Conservation (phyloP, 2,888 invertebrate species). For the Meteorus colon region DNA sequence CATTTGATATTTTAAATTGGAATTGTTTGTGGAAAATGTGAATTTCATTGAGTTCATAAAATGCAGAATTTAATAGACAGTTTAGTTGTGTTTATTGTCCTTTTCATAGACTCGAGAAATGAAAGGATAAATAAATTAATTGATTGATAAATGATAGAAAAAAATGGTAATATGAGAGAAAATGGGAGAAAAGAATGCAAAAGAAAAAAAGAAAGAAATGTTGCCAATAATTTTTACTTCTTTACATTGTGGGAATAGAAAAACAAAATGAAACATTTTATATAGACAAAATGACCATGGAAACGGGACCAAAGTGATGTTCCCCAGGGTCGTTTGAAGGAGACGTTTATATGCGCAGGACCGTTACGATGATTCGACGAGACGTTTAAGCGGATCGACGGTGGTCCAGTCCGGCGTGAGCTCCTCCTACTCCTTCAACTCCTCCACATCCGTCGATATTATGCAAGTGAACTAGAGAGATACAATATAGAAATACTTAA, state of each 20-base stretch:
- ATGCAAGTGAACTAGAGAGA: slow-evolving; percentile 55
- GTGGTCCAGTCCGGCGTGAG: slow-evolving; percentile 36
- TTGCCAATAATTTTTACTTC: not conserved
- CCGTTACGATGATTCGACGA: slow-evolving; percentile 46
- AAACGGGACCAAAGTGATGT: slow-evolving; percentile 16
- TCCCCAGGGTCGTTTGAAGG: slow-evolving; percentile 33
- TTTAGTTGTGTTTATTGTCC: too few species aligned
- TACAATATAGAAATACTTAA: slow-evolving; percentile 35
- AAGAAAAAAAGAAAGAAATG: not conserved
- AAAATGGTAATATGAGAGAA: not conserved
- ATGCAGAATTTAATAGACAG: too few species aligned
- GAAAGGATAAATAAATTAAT: not conserved
- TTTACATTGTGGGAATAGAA: not conserved
- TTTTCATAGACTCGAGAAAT: not conserved
- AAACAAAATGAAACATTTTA: not conserved
- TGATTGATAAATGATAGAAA: too few species aligned
- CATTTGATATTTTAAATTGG: not conserved
- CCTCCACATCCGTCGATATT: slow-evolving; percentile 48
- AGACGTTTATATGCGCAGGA: slow-evolving; percentile 47
- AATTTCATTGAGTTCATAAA: too few species aligned
- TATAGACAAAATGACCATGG: slow-evolving; percentile 3
- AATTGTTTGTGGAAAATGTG: too few species aligned
- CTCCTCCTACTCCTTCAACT: not conserved
- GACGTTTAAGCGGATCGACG: slow-evolving; percentile 57
- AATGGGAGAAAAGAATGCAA: not conserved